Evolutionary conservation across 1,140 invertebrate species (phyloP).

Genomic region (Parapsyche elsis): DNA sequence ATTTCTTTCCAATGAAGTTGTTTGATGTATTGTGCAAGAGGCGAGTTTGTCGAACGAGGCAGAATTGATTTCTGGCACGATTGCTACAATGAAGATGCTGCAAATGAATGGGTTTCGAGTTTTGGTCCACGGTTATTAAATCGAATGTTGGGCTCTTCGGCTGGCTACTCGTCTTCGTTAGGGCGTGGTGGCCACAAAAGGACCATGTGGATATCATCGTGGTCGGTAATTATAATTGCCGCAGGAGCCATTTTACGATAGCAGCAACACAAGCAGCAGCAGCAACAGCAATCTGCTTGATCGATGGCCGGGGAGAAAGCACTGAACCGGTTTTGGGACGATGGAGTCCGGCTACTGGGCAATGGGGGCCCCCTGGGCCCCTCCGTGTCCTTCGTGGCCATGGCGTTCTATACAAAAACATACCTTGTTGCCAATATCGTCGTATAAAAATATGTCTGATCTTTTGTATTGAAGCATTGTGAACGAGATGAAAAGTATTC

Average conservation of each 20-base stretch:
- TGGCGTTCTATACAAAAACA: not conserved
- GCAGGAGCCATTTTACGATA: slow-evolving; percentile 37
- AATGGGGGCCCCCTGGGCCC: not conserved
- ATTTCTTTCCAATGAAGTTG: no score
- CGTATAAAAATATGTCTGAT: not conserved
- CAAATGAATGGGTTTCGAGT: no score
- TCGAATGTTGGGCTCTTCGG: not conserved
- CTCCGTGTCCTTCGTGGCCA: slow-evolving; percentile 3
- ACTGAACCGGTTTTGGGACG: slow-evolving; percentile 16
- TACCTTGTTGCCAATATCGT: no score
- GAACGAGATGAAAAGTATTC: no score
- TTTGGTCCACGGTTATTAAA: no score
- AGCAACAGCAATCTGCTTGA: slow-evolving; percentile 14
- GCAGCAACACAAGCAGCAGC: not conserved
- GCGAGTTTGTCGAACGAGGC: no score
- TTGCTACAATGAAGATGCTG: no score
- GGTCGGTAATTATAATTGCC: slow-evolving; percentile 39
- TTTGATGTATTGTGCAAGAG: no score
- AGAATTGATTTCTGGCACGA: no score
- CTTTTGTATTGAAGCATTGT: not conserved
- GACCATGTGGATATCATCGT: slow-evolving; percentile 30
- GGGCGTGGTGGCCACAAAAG: slow-evolving; percentile 34
- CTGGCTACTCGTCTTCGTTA: slow-evolving; percentile 28
- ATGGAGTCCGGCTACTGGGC: slow-evolving; percentile 13
- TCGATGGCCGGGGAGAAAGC: slow-evolving; percentile 38